Evolutionary conservation across 2,797 vertebrate genomes (phyloP).

Genomic region (Mormyrops boulengeri): DNA sequence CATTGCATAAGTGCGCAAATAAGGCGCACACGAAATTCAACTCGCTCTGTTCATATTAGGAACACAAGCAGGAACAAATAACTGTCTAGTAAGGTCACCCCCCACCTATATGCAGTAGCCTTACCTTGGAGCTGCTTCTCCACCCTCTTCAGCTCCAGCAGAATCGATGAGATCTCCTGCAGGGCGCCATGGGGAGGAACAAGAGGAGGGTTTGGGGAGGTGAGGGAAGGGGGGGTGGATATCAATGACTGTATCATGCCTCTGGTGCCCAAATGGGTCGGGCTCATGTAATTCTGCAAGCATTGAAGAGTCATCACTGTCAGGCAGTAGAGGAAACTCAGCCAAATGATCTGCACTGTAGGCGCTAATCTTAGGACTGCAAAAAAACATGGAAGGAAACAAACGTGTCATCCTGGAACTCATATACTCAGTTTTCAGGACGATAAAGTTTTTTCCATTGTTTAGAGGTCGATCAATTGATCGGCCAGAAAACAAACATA

Average conservation of each 20-base stretch:
- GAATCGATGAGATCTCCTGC: slow-evolving; percentile 91
- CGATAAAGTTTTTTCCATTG: neutral
- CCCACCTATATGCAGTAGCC: neutral
- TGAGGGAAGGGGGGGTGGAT: neutral
- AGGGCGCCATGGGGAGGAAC: slow-evolving; percentile 1
- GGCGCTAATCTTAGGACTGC: neutral
- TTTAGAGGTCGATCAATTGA: neutral
- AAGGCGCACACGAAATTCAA: neutral
- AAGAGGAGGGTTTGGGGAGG: neutral
- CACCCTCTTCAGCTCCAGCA: slow-evolving; percentile 88
- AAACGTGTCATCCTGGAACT: neutral
- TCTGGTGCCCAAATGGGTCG: neutral
- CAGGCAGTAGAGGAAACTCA: neutral
- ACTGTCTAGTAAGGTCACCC: neutral
- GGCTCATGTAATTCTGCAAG: neutral
- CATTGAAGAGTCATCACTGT: neutral
- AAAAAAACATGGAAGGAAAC: neutral
- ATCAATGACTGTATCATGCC: neutral
- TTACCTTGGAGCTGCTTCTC: slow-evolving; percentile 96
- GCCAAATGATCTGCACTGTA: neutral
- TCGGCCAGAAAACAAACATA: neutral
- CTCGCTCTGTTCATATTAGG: neutral
- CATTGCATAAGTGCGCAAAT: neutral
- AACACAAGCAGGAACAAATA: neutral
- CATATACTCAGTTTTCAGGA: neutral